These are phyloP conservation scores for Pseudomyrmex pallidus DNA, from an alignment of 1,140 invertebrate species.

Conservation along the genomic window DNA sequence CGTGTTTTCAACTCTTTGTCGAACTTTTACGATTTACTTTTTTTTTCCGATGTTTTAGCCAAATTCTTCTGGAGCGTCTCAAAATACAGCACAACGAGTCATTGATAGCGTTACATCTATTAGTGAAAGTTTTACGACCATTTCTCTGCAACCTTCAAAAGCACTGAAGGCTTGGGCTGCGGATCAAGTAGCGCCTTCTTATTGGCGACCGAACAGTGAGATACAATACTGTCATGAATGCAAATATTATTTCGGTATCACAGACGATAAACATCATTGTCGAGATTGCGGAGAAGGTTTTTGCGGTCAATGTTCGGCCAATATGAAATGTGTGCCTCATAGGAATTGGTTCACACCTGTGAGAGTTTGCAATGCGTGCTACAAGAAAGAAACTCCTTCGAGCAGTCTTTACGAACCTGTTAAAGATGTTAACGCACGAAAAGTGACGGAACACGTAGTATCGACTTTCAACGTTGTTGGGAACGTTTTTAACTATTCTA, in stretches of 20 bases:
- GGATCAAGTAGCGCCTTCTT: constrained; percentile 91
- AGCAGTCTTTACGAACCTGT: constrained; percentile 69
- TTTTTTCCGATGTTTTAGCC: constrained; percentile 67
- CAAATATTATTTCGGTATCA: constrained; percentile 85
- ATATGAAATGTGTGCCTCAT: constrained; percentile 87
- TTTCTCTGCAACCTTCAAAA: constrained; percentile 90
- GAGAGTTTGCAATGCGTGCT: constrained; percentile 89
- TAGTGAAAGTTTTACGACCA: constrained; percentile 89
- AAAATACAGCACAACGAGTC: constrained; percentile 91
- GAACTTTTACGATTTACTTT: neutral
- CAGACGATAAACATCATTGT: constrained; percentile 91
- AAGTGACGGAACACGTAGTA: constrained; percentile 88
- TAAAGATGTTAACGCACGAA: constrained; percentile 87
- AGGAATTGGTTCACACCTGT: constrained; percentile 89
- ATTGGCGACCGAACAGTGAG: constrained; percentile 93
- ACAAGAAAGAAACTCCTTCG: constrained; percentile 77
- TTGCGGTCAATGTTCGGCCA: constrained; percentile 88
- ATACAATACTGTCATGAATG: constrained; percentile 91
- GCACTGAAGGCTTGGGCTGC: constrained; percentile 90
- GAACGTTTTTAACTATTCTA: constrained; percentile 86
- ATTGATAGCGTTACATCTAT: constrained; percentile 91
- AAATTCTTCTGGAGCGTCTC: constrained; percentile 80
- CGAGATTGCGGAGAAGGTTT: constrained; percentile 91
- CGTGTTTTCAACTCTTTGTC: neutral
- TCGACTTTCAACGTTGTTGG: constrained; percentile 87